Evolutionary conservation across 2,888 invertebrate species (phyloP), one percentile per base, ranked within the genome.

Genomic region (Andrena bucephala): DNA sequence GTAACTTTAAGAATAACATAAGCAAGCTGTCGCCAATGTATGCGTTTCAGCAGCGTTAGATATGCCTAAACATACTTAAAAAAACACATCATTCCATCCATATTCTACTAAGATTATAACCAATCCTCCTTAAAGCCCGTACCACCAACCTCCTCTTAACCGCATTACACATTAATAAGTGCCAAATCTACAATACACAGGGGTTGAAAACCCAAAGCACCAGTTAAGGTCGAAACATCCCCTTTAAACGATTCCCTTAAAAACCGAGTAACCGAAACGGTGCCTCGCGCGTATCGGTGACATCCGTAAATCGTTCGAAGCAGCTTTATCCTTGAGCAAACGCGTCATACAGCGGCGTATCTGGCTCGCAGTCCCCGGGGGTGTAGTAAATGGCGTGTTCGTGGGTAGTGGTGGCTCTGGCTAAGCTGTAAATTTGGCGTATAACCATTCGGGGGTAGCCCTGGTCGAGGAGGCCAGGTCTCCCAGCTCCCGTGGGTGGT

Each of bases 381-480:
- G 76, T 75, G 72, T 78, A 82, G 89, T 89, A 86, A 87, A 88
- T 80, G 83, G 81, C 78, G 83, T 71, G 78, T 82, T 78, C 74
- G 77, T 67, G 85, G 76, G 77, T 83, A 77, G 84, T 76, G 80
- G 84, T 83, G 84, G 86, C 78, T 85, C 87, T 85, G 86, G 90
- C 89, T 90, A 90, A 92, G 93, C 92, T 91, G 93, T 93, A 93
- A 93, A 93, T 93, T 92, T 92, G 91, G 89, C 92, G 91, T 90
- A 92, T 92, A 93, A 93, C 92, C 92, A 92, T 92, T 91, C 88
- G 89, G 85, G 89, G 89, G 84, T 86, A 85, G 83, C 79, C 60
- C 77, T 85, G 87, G 88, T 87, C 88, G 89, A 89, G 88, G 83
- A 89, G 89, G 87, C 89, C 86, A 89, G 85, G 69, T 85, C 71